A percentile compares a stretch with the other conserved stretches of the same genome.
Conservation (phyloP, 1,140 invertebrate genomes). For the Penaeus vannamei region DNA sequence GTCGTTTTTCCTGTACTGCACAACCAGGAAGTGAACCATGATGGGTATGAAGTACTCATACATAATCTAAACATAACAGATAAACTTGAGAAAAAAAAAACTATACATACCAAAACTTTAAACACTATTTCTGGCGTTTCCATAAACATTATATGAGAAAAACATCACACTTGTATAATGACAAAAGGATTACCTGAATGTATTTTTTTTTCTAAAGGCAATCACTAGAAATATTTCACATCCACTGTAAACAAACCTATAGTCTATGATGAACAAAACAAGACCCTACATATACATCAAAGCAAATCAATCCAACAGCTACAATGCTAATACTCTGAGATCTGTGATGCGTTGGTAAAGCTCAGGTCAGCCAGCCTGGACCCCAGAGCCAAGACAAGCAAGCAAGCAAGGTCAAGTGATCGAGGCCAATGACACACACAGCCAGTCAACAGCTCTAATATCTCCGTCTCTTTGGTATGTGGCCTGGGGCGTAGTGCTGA, state of each 20-base stretch:
- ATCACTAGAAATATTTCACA: slow-evolving; percentile 44
- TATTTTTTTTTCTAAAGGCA: slow-evolving; percentile 38
- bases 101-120: too few relatives aligned
- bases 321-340: slow-evolving; percentile 48
- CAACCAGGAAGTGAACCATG: slow-evolving; percentile 55
- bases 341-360: slow-evolving; percentile 37
- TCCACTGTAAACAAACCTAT: slow-evolving; percentile 52
- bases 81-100: too few relatives aligned
- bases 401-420: slow-evolving; percentile 60
- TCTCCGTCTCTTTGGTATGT: slow-evolving; percentile 64
- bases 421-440: slow-evolving; percentile 43
- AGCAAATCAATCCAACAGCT: slow-evolving; percentile 58
- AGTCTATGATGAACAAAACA: slow-evolving; percentile 49
- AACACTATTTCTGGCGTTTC: slow-evolving; percentile 49
- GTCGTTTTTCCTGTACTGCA: slow-evolving; percentile 34
- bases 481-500: slow-evolving; percentile 47
- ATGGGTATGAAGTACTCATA: slow-evolving; percentile 60
- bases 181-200: slow-evolving; percentile 29
- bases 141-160: not conserved
- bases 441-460: slow-evolving; percentile 52
- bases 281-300: slow-evolving; percentile 55
- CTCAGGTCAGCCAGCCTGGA: slow-evolving; percentile 56
- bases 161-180: slow-evolving; percentile 35
- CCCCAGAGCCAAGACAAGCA: slow-evolving; percentile 60
- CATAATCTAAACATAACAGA: slow-evolving; percentile 65